Base-by-base conservation (phyloP, 2,113 vertebrate genomes). In the Cavia aperea region DNA sequence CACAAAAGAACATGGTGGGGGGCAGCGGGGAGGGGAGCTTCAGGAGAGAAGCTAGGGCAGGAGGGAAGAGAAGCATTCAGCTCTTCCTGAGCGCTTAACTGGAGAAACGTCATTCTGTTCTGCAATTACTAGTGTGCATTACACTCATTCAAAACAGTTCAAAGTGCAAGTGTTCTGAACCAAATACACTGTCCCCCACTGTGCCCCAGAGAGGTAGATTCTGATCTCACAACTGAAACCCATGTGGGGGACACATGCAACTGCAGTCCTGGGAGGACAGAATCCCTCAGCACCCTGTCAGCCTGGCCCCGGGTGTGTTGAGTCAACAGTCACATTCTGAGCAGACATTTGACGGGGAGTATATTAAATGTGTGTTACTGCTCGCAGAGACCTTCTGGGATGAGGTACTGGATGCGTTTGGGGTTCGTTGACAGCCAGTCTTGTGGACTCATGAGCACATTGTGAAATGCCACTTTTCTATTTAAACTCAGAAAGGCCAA, bases 401-500 rank as follows among this genome's bases (percentile, higher is more conserved):
- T 36, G 46, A 91, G 91, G 12, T 1, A 0, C 4, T 49, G 10
- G 63, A 6, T 63, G 31, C 94, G 92, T 91, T 90, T 95, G 14
- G 43, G 56, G 16, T 90, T 90, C 51, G 29, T 95, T 93, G 94
- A 86, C 29, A 84, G 93, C 79, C 95, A 95, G 5, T 86, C 84
- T 94, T 85, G 91, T 93, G 77, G 82, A 90, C 78, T 93, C 68
- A 33, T 73, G 33, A 56, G 49, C 82, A 95, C 75, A 92, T 95
- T 92, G 78, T 93, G 62, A 95, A 95, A 95, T 95, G 93, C 49
- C 88, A 91, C 60, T 94, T 93, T 94, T 79, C 93, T 81, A 91
- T 88, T 95, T 94, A 92, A 94, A 89, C 49, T 63, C 51, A 36
- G 70, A 92, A 90, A 95, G 68, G 83, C 58, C 85, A 89, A 51